Percentiles rank a stretch among this genome's conserved stretches.
Evolutionary conservation across 2,797 vertebrate genomes (phyloP).

Genomic region (Coreius guichenoti): DNA sequence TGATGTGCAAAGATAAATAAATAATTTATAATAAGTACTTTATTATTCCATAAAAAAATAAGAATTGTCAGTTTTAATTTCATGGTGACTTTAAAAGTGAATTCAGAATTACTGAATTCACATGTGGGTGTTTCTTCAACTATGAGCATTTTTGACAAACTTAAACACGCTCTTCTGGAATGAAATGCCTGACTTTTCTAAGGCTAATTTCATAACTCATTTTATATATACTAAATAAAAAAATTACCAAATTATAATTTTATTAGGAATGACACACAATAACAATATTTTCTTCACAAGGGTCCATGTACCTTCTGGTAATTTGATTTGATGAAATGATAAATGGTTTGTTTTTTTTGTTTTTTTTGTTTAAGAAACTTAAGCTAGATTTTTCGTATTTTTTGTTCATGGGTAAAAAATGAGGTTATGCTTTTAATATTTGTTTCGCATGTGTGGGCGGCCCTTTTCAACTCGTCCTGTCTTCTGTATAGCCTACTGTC

Average conservation of each 20-base stretch:
- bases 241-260: neutral
- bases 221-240: neutral
- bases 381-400: no score
- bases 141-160: neutral
- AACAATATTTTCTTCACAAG: neutral
- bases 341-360: neutral
- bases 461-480: neutral
- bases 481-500: neutral
- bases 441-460: neutral
- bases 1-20: neutral
- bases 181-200: neutral
- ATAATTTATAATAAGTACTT: neutral
- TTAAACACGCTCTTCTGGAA: neutral
- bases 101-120: neutral
- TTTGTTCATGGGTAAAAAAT: no score
- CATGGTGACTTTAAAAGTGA: neutral
- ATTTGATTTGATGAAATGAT: neutral
- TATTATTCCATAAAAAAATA: neutral
- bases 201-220: neutral
- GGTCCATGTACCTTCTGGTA: neutral
- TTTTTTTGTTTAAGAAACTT: no score
- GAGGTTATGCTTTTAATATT: neutral
- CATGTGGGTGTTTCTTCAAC: neutral
- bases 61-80: neutral
- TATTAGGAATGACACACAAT: neutral